phyloP scores from a whole-genome alignment of 1,140 invertebrate genomes.

The Scaptomyza hsui region DNA sequence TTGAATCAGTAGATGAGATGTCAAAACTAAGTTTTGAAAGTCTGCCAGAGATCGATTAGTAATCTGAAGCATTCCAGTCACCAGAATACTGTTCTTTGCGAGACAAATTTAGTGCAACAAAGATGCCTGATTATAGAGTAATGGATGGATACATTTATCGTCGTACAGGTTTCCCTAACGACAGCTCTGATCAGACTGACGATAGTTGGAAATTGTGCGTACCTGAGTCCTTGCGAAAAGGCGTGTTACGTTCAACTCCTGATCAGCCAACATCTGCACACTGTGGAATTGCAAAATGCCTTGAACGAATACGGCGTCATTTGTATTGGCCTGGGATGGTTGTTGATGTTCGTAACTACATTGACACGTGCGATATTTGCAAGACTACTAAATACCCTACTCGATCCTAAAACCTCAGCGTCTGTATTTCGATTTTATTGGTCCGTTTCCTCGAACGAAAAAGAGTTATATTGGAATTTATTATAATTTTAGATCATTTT shows the following conservation, averaged over 20 bases:
- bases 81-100: neutral
- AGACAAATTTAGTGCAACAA: neutral
- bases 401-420: no score
- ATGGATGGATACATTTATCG: no score
- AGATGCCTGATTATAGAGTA: neutral
- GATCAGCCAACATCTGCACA: neutral
- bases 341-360: no score
- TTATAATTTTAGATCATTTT: conserved; percentile 1
- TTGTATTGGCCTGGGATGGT: no score
- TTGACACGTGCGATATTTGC: no score
- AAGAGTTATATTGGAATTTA: neutral
- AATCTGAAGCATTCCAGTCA: neutral
- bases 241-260: neutral
- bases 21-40: conserved; percentile 1
- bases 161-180: no score
- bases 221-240: neutral
- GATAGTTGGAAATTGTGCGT: neutral
- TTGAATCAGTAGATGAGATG: neutral
- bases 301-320: neutral
- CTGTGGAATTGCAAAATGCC: neutral
- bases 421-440: no score
- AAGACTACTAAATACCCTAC: no score
- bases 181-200: neutral
- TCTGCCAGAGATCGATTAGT: neutral
- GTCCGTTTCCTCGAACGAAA: no score